Evolutionary conservation across 1,140 invertebrate species (phyloP).

Genomic region (Sarcophaga bullata): DNA sequence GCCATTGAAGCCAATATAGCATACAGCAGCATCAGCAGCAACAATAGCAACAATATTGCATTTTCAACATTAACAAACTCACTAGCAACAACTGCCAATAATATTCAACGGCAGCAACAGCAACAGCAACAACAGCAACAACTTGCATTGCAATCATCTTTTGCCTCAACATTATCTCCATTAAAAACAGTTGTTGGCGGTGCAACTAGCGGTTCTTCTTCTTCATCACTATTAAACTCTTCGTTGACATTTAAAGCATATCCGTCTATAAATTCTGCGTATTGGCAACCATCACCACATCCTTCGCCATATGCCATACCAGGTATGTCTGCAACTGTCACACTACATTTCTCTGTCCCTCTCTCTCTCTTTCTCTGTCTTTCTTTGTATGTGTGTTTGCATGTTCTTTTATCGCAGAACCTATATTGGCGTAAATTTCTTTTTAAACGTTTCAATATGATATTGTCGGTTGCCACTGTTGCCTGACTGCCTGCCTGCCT

Average conservation of each 20-base stretch:
- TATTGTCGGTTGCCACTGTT: constrained; percentile 34
- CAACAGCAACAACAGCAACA: constrained; percentile 24
- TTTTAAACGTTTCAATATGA: constrained; percentile 10
- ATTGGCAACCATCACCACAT: constrained; percentile 80
- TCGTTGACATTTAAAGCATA: constrained; percentile 67
- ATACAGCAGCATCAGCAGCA: constrained; percentile 21
- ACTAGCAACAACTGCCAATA: constrained; percentile 26
- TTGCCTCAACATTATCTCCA: constrained; percentile 6
- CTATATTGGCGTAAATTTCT: constrained; percentile 4
- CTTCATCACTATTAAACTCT: constrained; percentile 34
- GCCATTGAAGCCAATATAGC: neutral
- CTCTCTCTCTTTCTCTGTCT: too few species aligned
- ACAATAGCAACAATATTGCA: constrained; percentile 35
- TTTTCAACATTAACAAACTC: constrained; percentile 43
- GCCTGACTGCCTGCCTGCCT: constrained; percentile 40
- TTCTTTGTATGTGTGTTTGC: neutral
- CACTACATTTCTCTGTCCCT: neutral
- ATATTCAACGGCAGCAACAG: constrained; percentile 32
- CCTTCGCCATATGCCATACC: constrained; percentile 79
- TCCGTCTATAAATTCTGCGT: constrained; percentile 81
- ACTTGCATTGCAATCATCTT: constrained; percentile 26
- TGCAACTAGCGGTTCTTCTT: neutral
- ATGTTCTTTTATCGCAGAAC: neutral
- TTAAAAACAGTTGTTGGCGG: neutral
- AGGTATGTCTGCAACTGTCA: constrained; percentile 68